Percentiles rank a stretch among this genome's conserved stretches.
These are phyloP conservation scores for Solenopsis invicta DNA, from an alignment of 1,140 invertebrate species.

Conservation along the genomic window DNA sequence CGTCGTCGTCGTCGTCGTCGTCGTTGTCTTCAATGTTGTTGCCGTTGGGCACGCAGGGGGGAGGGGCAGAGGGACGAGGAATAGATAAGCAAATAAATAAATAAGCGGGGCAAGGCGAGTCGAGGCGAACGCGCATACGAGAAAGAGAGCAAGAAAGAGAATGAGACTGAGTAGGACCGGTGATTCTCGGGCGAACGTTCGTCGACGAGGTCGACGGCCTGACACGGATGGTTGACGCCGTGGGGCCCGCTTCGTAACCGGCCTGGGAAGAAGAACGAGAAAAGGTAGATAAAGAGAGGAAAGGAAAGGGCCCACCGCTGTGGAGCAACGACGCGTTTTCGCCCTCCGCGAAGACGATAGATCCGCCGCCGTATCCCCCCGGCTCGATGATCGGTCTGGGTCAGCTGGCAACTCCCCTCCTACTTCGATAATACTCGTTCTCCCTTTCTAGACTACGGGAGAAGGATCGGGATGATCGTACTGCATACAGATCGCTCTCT, in stretches of 20 bases:
- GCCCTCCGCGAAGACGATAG: conserved; percentile 69
- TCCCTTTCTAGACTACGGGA: background rate
- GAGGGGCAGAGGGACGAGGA: conserved; percentile 53
- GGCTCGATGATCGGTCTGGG: conserved; percentile 22
- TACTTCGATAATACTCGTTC: background rate
- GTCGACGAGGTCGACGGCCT: conserved; percentile 83
- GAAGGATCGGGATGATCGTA: background rate
- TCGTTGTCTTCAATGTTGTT: background rate
- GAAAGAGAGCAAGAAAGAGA: conserved; percentile 36
- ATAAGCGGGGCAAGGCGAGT: conserved; percentile 78
- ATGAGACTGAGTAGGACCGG: conserved; percentile 70
- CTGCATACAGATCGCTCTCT: background rate
- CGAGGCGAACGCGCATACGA: conserved; percentile 43
- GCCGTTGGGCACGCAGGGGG: background rate
- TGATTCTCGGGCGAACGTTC: conserved; percentile 81
- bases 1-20: conserved; percentile 7
- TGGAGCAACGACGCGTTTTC: conserved; percentile 63
- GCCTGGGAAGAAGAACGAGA: conserved; percentile 76
- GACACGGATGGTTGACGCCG: conserved; percentile 84
- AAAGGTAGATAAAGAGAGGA: conserved; percentile 71
- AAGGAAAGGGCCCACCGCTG: conserved; percentile 68
- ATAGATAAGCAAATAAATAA: conserved; percentile 85
- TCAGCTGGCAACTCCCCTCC: background rate
- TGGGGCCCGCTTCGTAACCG: conserved; percentile 80
- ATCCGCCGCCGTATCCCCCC: conserved; percentile 16